Evolutionary conservation across 2,113 vertebrate species (phyloP).

Genomic region (Ophthalmolycus amberensis): DNA sequence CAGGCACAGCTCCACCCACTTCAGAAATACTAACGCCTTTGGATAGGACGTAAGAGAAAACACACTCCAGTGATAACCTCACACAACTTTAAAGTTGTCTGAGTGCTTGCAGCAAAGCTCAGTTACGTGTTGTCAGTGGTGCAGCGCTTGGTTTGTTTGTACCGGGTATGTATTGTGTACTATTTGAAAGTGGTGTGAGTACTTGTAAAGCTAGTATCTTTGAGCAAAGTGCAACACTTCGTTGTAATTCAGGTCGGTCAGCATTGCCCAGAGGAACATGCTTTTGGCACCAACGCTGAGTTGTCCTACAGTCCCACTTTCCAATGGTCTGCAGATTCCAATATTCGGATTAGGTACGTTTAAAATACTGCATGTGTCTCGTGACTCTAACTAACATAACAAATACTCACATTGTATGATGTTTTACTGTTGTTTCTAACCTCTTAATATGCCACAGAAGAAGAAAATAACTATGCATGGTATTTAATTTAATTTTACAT

Average conservation of each 20-base stretch:
- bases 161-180: accelerated
- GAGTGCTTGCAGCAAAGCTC: background rate
- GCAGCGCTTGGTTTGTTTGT: background rate
- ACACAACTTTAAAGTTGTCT: background rate
- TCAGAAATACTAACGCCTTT: slow-evolving; percentile 5
- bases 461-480: background rate
- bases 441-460: background rate
- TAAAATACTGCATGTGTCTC: background rate
- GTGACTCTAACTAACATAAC: background rate
- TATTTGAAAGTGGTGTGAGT: background rate
- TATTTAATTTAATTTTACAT: background rate
- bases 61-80: background rate
- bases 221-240: background rate
- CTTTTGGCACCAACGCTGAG: background rate
- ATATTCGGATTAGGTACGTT: slow-evolving; percentile 77
- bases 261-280: slow-evolving; percentile 19
- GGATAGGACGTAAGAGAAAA: background rate
- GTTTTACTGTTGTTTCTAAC: background rate
- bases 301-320: slow-evolving; percentile 78
- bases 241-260: background rate
- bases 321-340: slow-evolving; percentile 81
- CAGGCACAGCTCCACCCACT: background rate
- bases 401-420: background rate
- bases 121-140: background rate
- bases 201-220: background rate